phyloP scores from a whole-genome alignment of 2,888 invertebrate genomes.

The Troides oblongomaculatus region DNA sequence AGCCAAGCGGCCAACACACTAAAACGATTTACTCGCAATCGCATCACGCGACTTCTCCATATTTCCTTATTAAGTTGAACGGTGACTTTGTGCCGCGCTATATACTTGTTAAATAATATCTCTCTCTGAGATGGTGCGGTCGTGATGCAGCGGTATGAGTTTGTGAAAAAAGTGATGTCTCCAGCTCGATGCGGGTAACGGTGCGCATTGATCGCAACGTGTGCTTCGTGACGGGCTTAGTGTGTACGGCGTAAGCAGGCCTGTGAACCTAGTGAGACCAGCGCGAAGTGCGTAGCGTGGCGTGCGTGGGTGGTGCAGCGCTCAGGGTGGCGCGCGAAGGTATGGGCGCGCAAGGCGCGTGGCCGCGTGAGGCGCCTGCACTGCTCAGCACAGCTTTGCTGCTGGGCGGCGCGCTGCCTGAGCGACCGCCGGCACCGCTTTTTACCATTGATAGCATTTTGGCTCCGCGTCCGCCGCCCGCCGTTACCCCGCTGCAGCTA shows the following conservation, averaged over 20 bases:
- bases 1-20: slow-evolving; percentile 53
- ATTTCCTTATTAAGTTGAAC: slow-evolving; percentile 43
- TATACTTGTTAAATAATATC: slow-evolving; percentile 3
- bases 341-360: slow-evolving; percentile 60
- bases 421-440: slow-evolving; percentile 79
- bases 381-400: slow-evolving; percentile 71
- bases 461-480: slow-evolving; percentile 84
- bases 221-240: slow-evolving; percentile 5
- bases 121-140: slow-evolving; percentile 26
- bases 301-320: slow-evolving; percentile 37
- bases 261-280: slow-evolving; percentile 27
- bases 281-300: slow-evolving; percentile 33
- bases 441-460: slow-evolving; percentile 94
- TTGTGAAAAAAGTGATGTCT: slow-evolving; percentile 38
- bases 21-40: slow-evolving; percentile 73
- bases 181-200: slow-evolving; percentile 31
- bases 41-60: slow-evolving; percentile 62
- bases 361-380: slow-evolving; percentile 72
- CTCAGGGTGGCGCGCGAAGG: slow-evolving; percentile 55
- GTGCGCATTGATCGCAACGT: slow-evolving; percentile 17
- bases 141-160: slow-evolving; percentile 34
- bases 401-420: slow-evolving; percentile 57
- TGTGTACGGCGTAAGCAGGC: slow-evolving; percentile 3
- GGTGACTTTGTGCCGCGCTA: slow-evolving; percentile 10
- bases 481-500: slow-evolving; percentile 78